A percentile compares a stretch with the other conserved stretches of the same genome.
Conservation (phyloP, 2,888 invertebrate species). For the Prosapia bicincta region DNA sequence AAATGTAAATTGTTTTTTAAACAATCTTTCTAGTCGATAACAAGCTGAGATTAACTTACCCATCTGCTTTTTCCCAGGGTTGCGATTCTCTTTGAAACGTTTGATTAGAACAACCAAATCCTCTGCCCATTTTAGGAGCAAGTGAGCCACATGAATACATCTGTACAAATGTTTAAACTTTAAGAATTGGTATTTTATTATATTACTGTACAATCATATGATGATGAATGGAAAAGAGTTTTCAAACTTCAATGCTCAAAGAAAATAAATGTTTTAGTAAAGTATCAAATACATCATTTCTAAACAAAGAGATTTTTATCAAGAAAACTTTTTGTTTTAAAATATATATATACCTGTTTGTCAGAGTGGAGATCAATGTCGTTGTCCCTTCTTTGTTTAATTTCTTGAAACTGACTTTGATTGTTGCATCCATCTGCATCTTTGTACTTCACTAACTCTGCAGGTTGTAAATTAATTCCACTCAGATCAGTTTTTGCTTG, state of each 20-base stretch:
- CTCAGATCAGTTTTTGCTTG: not conserved
- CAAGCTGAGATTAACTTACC: slow-evolving; percentile 46
- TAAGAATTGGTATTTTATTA: too few relatives aligned
- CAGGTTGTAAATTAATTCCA: slow-evolving; percentile 12
- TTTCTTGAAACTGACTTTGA: slow-evolving; percentile 5
- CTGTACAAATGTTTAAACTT: too few relatives aligned
- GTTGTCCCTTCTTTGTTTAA: slow-evolving; percentile 14
- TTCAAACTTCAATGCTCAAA: too few relatives aligned
- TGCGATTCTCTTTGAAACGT: slow-evolving; percentile 49
- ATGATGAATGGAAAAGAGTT: too few relatives aligned
- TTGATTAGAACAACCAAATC: slow-evolving; percentile 46
- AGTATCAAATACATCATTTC: not conserved
- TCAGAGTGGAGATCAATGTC: slow-evolving; percentile 18
- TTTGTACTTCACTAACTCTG: not conserved
- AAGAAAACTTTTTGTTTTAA: too few relatives aligned
- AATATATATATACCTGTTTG: slow-evolving; percentile 10
- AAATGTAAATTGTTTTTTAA: too few relatives aligned
- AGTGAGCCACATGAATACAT: slow-evolving; percentile 53
- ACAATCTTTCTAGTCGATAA: not conserved
- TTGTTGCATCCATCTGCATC: not conserved
- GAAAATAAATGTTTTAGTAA: not conserved
- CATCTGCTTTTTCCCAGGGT: slow-evolving; percentile 55
- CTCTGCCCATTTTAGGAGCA: slow-evolving; percentile 52
- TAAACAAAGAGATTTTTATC: too few relatives aligned
- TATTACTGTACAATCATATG: too few relatives aligned